Evolutionary conservation across 2,888 invertebrate genomes (phyloP).

Genomic region (Empis livida): DNA sequence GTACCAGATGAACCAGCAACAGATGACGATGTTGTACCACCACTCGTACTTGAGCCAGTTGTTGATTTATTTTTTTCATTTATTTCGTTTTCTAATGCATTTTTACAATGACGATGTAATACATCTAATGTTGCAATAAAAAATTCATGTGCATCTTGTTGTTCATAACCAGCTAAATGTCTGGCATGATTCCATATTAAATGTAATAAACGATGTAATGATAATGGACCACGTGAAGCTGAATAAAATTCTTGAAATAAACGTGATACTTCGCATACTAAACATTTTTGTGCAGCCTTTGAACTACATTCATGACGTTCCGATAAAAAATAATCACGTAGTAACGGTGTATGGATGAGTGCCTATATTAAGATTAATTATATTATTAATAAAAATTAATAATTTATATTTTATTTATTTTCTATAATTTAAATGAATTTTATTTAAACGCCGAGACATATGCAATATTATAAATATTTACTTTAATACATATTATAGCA

Average conservation of each 20-base stretch:
- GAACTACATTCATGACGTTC: conserved; percentile 73
- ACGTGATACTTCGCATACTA: conserved; percentile 91
- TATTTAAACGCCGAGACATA: too few species aligned
- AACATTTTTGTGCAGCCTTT: conserved; percentile 58
- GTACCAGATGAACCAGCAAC: background rate
- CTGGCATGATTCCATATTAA: conserved; percentile 95
- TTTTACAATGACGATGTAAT: conserved; percentile 69
- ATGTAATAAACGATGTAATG: conserved; percentile 78
- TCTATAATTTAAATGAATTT: too few species aligned
- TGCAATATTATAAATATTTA: too few species aligned
- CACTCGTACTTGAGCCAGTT: background rate
- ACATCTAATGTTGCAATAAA: conserved; percentile 92
- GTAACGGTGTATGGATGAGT: conserved; percentile 84
- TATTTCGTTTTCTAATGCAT: conserved; percentile 29
- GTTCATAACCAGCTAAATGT: conserved; percentile 89
- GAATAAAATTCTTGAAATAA: conserved; percentile 90
- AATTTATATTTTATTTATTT: too few species aligned
- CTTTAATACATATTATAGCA: too few species aligned
- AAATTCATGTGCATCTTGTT: conserved; percentile 98
- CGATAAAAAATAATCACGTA: conserved; percentile 90
- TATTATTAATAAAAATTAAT: too few species aligned
- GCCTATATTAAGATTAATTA: conserved; percentile 40
- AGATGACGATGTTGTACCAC: background rate
- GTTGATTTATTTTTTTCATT: conserved; percentile 17
- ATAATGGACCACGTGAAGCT: conserved; percentile 75